Percentiles rank a stretch among this genome's conserved stretches.
phyloP scores from a whole-genome alignment of 2,113 vertebrate species.

The Sylvilagus bachmani region DNA sequence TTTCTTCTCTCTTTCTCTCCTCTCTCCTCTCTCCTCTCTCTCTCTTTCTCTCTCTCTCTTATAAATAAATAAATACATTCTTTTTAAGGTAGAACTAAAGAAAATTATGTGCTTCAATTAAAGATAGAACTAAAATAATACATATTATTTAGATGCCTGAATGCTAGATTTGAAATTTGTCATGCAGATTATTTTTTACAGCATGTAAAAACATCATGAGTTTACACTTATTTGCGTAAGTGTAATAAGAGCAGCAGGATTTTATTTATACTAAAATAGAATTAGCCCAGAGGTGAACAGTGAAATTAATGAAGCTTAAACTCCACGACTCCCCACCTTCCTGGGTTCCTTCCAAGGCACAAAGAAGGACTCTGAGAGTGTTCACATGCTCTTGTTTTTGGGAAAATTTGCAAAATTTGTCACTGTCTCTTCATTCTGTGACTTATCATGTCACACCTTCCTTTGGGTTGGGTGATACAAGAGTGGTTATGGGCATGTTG shows the following conservation, averaged over 20 bases:
- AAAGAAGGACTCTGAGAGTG: background rate
- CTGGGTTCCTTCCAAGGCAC: background rate
- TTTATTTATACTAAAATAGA: background rate
- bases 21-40: too few relatives aligned
- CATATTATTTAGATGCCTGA: background rate
- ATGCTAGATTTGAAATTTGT: background rate
- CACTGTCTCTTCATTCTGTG: background rate
- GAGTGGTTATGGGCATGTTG: background rate
- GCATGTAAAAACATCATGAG: background rate
- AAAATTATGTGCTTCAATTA: background rate
- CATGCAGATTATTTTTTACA: background rate
- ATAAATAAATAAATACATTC: background rate
- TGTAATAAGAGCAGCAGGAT: background rate
- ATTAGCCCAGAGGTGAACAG: background rate
- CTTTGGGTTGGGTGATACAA: background rate
- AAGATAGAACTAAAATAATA: background rate
- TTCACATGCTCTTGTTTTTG: background rate
- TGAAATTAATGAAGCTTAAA: background rate
- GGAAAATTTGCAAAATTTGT: background rate
- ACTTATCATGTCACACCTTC: background rate
- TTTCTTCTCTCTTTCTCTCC: too few relatives aligned
- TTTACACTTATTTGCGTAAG: background rate
- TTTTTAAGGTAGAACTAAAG: background rate
- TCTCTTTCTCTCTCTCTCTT: too few relatives aligned
- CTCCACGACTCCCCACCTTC: background rate